Percentiles rank a stretch among this genome's conserved stretches.
Evolutionary conservation across 1,140 invertebrate genomes (phyloP).

Genomic region (Drosophila leontia): DNA sequence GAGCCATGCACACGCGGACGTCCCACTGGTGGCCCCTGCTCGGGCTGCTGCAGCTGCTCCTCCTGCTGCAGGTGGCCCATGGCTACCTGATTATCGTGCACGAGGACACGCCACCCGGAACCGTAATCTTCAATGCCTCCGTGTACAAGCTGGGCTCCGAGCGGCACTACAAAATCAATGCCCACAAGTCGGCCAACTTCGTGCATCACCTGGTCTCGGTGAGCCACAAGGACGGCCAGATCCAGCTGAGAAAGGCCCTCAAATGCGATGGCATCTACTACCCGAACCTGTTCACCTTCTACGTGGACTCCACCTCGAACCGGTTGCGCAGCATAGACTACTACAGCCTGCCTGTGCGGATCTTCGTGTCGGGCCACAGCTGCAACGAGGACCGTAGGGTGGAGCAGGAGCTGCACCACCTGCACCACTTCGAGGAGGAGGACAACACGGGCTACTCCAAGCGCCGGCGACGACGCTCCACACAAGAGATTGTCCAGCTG

Average conservation of each 20-base stretch:
- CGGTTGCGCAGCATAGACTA: slow-evolving; percentile 92
- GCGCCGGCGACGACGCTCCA: slow-evolving; percentile 59
- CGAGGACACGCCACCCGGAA: slow-evolving; percentile 88
- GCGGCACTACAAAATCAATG: slow-evolving; percentile 90
- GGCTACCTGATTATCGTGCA: slow-evolving; percentile 90
- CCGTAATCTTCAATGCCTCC: slow-evolving; percentile 91
- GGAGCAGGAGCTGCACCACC: slow-evolving; percentile 85
- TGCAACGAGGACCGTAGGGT: slow-evolving; percentile 89
- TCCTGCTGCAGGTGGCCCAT: slow-evolving; percentile 14
- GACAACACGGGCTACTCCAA: slow-evolving; percentile 78
- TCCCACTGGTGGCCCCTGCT: slow-evolving; percentile 18
- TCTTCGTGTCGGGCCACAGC: slow-evolving; percentile 90
- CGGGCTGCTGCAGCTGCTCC: slow-evolving; percentile 42
- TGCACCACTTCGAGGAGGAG: slow-evolving; percentile 85
- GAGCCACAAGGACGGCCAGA: slow-evolving; percentile 89
- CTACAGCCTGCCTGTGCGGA: slow-evolving; percentile 91
- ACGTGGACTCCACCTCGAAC: slow-evolving; percentile 93
- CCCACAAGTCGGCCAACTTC: slow-evolving; percentile 92
- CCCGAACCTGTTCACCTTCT: slow-evolving; percentile 93
- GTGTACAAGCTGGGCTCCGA: slow-evolving; percentile 91
- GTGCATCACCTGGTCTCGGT: slow-evolving; percentile 91
- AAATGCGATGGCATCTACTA: slow-evolving; percentile 93
- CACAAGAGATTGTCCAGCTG: slow-evolving; percentile 31
- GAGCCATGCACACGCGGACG: slow-evolving; percentile 53
- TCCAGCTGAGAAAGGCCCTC: slow-evolving; percentile 90